phyloP scores from a whole-genome alignment of 2,113 vertebrate species.

The Rynchops niger region DNA sequence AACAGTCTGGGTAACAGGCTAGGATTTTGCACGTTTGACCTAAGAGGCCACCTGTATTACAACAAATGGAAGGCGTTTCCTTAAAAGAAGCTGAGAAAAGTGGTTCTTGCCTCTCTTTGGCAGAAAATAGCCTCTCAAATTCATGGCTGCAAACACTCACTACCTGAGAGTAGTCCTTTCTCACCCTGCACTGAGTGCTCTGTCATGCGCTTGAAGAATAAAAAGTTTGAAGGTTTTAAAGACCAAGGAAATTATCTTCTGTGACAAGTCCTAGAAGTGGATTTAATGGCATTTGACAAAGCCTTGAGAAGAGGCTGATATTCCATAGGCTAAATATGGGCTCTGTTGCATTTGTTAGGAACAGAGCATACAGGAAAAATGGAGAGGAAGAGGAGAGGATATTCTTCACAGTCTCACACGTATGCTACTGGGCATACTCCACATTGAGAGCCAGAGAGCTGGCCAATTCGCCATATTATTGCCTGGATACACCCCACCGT shows the following conservation, averaged over 20 bases:
- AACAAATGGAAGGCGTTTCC: constrained; percentile 43
- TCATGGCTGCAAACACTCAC: background rate
- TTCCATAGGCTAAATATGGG: background rate
- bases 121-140: background rate
- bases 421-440: background rate
- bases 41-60: constrained; percentile 26
- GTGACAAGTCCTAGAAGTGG: background rate
- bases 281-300: background rate
- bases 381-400: background rate
- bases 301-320: background rate
- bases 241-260: background rate
- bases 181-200: background rate
- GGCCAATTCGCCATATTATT: background rate
- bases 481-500: background rate
- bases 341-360: background rate
- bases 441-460: background rate
- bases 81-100: constrained; percentile 12
- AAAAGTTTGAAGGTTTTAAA: background rate
- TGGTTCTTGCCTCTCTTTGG: background rate
- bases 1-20: constrained; percentile 41
- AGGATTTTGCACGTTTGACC: constrained; percentile 55
- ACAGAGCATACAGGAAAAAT: background rate
- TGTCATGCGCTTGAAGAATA: background rate
- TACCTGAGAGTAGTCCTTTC: background rate
- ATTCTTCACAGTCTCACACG: background rate